A percentile compares a stretch with the other conserved stretches of the same genome.
Evolutionary conservation across 2,113 vertebrate species (phyloP).

Genomic region (Pipra filicauda): DNA sequence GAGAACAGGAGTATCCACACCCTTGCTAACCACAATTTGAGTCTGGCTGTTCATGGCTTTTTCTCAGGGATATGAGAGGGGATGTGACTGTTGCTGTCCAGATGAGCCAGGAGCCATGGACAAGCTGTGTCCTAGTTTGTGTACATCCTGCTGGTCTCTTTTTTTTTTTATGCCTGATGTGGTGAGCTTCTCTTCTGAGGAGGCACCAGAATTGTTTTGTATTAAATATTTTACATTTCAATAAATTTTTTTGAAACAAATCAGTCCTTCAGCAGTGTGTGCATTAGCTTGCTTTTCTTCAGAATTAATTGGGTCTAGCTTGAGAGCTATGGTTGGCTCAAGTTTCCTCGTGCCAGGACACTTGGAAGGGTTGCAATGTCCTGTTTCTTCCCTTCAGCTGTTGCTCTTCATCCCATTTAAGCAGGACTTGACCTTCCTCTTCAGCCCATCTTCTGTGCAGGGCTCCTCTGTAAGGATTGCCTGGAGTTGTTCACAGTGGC

Average conservation of each 20-base stretch:
- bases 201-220: background rate
- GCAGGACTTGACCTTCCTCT: background rate
- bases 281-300: background rate
- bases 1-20: background rate
- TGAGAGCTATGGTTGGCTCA: background rate
- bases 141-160: background rate
- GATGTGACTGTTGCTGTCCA: background rate
- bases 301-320: background rate
- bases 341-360: background rate
- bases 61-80: background rate
- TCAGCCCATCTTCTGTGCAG: background rate
- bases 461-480: background rate
- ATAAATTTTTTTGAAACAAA: conserved; percentile 38
- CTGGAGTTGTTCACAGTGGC: background rate
- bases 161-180: background rate
- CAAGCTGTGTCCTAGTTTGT: background rate
- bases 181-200: background rate
- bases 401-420: background rate
- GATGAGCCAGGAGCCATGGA: background rate
- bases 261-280: background rate
- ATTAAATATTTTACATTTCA: conserved; percentile 3
- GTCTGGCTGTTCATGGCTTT: background rate
- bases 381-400: background rate
- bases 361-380: background rate
- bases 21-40: background rate